Base-by-base conservation (phyloP, 2,888 invertebrate species). In the Apotomis turbidana region DNA sequence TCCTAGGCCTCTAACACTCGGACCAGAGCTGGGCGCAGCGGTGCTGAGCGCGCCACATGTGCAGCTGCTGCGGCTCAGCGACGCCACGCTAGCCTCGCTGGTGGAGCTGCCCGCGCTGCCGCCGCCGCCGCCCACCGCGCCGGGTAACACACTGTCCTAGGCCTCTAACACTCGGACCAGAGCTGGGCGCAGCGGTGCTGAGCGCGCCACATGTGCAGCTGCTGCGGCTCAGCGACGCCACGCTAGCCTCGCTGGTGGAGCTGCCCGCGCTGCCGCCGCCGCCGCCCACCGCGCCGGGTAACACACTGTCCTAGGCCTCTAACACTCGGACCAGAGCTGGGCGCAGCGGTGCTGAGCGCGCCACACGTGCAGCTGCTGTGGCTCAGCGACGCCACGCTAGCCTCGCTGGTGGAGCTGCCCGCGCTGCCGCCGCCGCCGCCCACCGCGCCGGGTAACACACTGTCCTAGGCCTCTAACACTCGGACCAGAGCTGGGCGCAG, bases 11-110 rank as follows among this genome's bases (percentile, higher is more conserved):
- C 15, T 15, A 15, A 15, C 15, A 15, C 91, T 96, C 60, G 94
- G 95, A 64, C 90, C 94, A 4, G 97, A 97, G 83, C 96, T 98
- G 78, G 94, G 97, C 38, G 74, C 93, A 98, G 38, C 97, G 98
- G 76, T 98, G 98, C 0, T 99, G 12, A 97, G 97, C 78, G 99
- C 99, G 88, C 96, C 98, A 80, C 98, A 99, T 87, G 99, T 41
- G 41, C 41, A 41, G 41, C 41, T 41, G 41, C 41, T 41, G 41
- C 41, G 41, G 41, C 41, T 41, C 5, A 41, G 41, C 41, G 41
- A 41, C 41, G 41, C 41, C 41, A 41, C 41, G 41, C 41, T 41
- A 4, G 41, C 41, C 41, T 41, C 41, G 6, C 41, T 41, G 41
- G 41, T 41, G 41, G 41, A 41, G 41, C 41, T 41, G 77, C 98